Base-by-base conservation (phyloP, 2,113 vertebrate species). In the Drymodes brunneopygia region DNA sequence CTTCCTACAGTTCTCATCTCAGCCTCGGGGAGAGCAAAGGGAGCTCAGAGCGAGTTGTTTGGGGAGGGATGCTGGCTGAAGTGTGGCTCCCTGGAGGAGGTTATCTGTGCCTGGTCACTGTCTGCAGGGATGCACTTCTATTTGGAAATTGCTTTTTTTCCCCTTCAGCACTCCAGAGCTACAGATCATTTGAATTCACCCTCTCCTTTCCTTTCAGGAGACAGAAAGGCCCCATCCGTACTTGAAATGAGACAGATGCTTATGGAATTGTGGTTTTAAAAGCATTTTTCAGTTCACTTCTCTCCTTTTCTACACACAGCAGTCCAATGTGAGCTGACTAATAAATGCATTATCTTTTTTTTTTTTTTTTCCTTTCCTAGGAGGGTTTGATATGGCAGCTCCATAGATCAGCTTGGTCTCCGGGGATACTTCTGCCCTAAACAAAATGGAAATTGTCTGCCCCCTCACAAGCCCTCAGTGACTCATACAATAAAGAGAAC, bases 241-340 rank as follows among this genome's bases (percentile, higher is more conserved):
- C 92, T 95, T 95, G 93, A 96, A 96, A 96, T 96, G 94, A 96
- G 96, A 97, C 94, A 96, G 90, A 96, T 97, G 96, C 93, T 96
- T 93, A 96, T 94, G 90, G 96, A 95, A 95, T 86, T 93, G 94
- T 83, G 90, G 90, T 88, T 96, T 96, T 90, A 90, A 96, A 96
- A 95, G 94, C 95, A 96, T 96, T 97, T 97, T 94, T 97, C 95
- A 96, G 95, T 92, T 95, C 88, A 92, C 86, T 96, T 96, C 95
- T 96, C 94, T 90, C 92, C 91, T 93, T 95, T 94, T 72, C 90
- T 88, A 92, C 93, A 96, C 90, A 86, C 72, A 96, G 62, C 71
- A 73, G 61, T 78, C 92, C 95, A 96, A 83, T 97, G 95, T 96
- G 95, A 96, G 95, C 95, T 97, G 94, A 95, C 96, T 97, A 96